phyloP scores from a whole-genome alignment of 1,140 invertebrate genomes.

The Akabosia matsudoensis region DNA sequence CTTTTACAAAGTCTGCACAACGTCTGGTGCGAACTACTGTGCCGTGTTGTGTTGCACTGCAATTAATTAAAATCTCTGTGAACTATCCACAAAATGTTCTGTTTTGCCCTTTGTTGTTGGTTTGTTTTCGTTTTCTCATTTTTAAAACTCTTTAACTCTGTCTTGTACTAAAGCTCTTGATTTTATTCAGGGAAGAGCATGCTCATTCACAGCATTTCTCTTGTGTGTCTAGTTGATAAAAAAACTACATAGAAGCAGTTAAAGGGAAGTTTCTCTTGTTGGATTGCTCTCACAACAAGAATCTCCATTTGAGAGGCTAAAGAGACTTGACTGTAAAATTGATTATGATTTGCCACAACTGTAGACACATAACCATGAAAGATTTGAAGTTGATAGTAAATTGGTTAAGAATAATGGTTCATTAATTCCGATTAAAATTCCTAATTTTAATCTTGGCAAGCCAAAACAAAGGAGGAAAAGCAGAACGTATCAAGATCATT shows the following conservation, averaged over 20 bases:
- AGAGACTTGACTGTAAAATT: no score
- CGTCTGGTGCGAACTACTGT: not conserved
- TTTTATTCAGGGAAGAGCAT: not conserved
- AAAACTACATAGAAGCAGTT: no score
- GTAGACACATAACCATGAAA: no score
- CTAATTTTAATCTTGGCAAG: slow-evolving; percentile 8
- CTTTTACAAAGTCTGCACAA: no score
- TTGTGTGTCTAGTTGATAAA: no score
- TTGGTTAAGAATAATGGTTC: slow-evolving; percentile 12
- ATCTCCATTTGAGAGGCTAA: no score
- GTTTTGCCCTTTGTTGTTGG: not conserved
- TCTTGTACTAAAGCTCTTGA: not conserved
- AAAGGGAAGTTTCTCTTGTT: no score
- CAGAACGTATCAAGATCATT: not conserved
- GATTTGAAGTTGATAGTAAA: not conserved
- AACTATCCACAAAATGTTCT: slow-evolving; percentile 17
- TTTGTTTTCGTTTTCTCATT: not conserved
- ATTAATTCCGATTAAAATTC: slow-evolving; percentile 13
- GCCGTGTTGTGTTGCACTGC: slow-evolving; percentile 4
- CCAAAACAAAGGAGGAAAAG: not conserved
- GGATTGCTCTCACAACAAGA: no score
- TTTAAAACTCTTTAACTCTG: not conserved
- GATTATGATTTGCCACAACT: no score
- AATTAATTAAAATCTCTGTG: slow-evolving; percentile 23
- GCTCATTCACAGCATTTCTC: not conserved